A percentile compares a stretch with the other conserved stretches of the same genome.
These are phyloP conservation scores for Drosophila mojavensis DNA, from an alignment of 1,140 invertebrate species.

Conservation along the genomic window DNA sequence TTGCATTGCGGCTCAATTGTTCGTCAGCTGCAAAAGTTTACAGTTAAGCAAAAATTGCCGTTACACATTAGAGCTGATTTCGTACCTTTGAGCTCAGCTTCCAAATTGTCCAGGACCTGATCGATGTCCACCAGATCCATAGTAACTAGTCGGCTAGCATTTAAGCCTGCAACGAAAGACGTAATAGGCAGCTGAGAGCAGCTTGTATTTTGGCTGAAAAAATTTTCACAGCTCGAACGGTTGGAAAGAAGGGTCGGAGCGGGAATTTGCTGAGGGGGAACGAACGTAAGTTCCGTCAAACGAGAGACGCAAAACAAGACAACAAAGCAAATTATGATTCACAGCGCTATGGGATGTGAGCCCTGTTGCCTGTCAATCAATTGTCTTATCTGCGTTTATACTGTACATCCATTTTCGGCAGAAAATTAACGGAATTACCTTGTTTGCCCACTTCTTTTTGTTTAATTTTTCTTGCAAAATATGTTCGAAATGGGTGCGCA, in stretches of 20 bases:
- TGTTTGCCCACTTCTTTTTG: conserved; percentile 44
- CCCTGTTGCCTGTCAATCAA: conserved; percentile 3
- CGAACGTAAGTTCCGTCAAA: conserved; percentile 8
- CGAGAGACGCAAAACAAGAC: conserved; percentile 46
- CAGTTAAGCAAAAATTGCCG: background rate
- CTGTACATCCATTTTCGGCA: conserved; percentile 16
- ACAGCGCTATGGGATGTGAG: conserved; percentile 2
- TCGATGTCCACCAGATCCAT: conserved; percentile 90
- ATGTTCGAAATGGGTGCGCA: conserved; percentile 32
- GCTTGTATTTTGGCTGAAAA: conserved; percentile 25
- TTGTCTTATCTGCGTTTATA: conserved; percentile 34
- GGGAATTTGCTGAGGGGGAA: conserved; percentile 22
- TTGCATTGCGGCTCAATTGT: conserved; percentile 59
- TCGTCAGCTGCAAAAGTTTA: conserved; percentile 59
- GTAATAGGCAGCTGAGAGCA: conserved; percentile 27
- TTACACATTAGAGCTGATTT: background rate
- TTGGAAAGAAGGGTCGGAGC: too few relatives aligned
- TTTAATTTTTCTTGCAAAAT: conserved; percentile 45
- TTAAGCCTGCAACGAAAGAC: conserved; percentile 39
- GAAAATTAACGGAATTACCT: conserved; percentile 39
- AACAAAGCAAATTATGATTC: conserved; percentile 48
- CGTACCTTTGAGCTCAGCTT: conserved; percentile 81
- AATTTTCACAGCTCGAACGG: conserved; percentile 39
- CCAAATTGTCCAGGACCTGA: conserved; percentile 94
- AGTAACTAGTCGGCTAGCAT: conserved; percentile 39